Evolutionary conservation across 2,797 vertebrate species (phyloP), one percentile per base, ranked within the genome.

Genomic region (Acipenser ruthenus): DNA sequence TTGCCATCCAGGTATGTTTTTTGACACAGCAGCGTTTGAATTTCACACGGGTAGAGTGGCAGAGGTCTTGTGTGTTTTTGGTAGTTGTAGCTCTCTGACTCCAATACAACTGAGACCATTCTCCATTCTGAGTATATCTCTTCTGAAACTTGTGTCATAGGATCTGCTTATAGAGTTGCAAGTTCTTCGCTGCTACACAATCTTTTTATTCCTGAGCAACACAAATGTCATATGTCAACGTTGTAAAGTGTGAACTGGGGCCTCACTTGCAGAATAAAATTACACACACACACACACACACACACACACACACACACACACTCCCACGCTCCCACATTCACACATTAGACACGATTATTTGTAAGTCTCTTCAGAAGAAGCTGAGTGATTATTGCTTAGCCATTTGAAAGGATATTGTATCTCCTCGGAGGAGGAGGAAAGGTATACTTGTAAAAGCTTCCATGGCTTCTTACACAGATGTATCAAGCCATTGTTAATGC

Each of bases 401-500:
- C 55, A 11, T n/a, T n/a, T 58, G 55, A 58, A 58, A 58, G 55
- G 55, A 58, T 58, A 58, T 13, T 58, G 15, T 58, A 13, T 58
- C 55, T 58, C 55, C 55, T n/a, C 55, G 1, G 6, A 5, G 15
- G 37, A 37, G 37, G 55, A 58, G 55, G 12, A 58, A 58, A 58
- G 55, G 10, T 58, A 58, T 58, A 58, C 55, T 58, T 58, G 55
- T 58, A 11, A n/a, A 58, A 13, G 55, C n/a, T 58, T 58, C 12
- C 12, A n/a, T 58, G n/a, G 55, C 55, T 58, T 7, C 55, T 58
- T 58, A 58, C 12, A 58, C 55, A 58, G 12, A 11, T n/a, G 55
- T 58, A 58, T n/a, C n/a, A 11, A 11, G 12, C 55, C 55, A 58
- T 58, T 58, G 55, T 58, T 58, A 58, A 58, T 58, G 55, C 55